Evolutionary conservation across 2,113 vertebrate genomes (phyloP).

Genomic region (Gobius niger): DNA sequence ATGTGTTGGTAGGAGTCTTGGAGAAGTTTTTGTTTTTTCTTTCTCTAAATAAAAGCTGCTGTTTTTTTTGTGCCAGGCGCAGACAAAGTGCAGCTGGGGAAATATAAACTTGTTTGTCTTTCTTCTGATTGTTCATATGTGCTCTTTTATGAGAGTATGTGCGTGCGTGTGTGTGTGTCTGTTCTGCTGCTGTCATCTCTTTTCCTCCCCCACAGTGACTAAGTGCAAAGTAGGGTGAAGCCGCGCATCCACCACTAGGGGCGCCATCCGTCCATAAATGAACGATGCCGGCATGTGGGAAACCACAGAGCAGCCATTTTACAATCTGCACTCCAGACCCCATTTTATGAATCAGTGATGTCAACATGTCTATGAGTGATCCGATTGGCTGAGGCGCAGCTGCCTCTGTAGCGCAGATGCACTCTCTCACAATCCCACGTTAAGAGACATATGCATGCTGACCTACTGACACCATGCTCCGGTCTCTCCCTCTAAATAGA

Average conservation of each 20-base stretch:
- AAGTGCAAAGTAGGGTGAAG: conserved; percentile 42
- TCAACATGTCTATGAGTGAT: conserved; percentile 43
- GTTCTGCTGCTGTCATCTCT: conserved; percentile 46
- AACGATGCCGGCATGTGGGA: conserved; percentile 41
- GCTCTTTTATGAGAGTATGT: conserved; percentile 13
- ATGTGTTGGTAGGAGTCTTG: conserved; percentile 23
- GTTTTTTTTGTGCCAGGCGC: conserved; percentile 26
- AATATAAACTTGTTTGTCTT: conserved; percentile 48
- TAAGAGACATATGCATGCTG: conserved; percentile 21
- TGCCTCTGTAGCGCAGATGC: conserved; percentile 21
- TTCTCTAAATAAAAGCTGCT: conserved; percentile 21
- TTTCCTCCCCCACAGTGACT: conserved; percentile 67
- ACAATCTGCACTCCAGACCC: conserved; percentile 69
- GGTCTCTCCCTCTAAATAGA: conserved; percentile 38
- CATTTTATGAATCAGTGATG: conserved; percentile 80
- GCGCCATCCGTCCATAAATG: conserved; percentile 74
- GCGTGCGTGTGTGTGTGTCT: conserved; percentile 14
- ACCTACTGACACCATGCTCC: conserved; percentile 56
- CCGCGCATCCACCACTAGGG: conserved; percentile 56
- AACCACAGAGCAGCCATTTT: conserved; percentile 77
- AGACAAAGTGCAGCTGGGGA: conserved; percentile 42
- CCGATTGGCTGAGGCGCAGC: conserved; percentile 59
- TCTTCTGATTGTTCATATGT: conserved; percentile 21
- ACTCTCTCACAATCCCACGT: conserved; percentile 26
- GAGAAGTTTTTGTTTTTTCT: conserved; percentile 20